Evolutionary conservation across 1,140 invertebrate species (phyloP), one percentile per base, ranked within the genome.

Genomic region (Coptotermes formosanus): DNA sequence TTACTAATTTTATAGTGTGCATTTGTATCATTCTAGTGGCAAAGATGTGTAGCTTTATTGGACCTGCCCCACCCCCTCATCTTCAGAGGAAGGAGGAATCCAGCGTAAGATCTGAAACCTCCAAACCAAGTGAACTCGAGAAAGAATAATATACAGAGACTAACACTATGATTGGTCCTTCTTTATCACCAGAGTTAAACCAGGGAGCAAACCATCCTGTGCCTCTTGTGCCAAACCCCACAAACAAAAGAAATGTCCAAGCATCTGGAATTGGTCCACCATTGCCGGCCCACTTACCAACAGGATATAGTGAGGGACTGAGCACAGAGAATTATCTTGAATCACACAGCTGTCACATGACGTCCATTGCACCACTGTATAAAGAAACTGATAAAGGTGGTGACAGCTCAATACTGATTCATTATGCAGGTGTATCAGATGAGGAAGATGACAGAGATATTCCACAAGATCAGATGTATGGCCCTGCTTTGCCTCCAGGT

Each of bases 31-130:
- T 75, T 75, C 88, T 44, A 75, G 64, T 75, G 87, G 88, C 3
- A 87, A 89, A n/a, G 90, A 91, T 88, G 87, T 90, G 89, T 85
- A 82, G 85, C 81, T 87, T 89, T 43, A 89, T 91, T 86, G 91
- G 91, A 14, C 91, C 91, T 55, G 84, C 86, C n/a, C 87, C 90
- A n/a, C 38, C 55, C 38, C 55, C 45, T 44, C 83, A 86, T 30
- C 38, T 81, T 59, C 69, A 82, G 45, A 45, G n/a, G 45, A 59
- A 52, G 12, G 19, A 30, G 30, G n/a, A 45, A 52, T 32, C n/a
- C 12, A 19, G 23, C 30, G 48, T 59, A 84, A 52, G 30, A 38
- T 16, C 7, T 23, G 38, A 83, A 52, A 75, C 25, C 25, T 75
- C 25, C 8, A 75, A 75, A 30, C 30, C 64, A n/a, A 30, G n/a